These are phyloP conservation scores for Sciaenops ocellatus DNA, from an alignment of 2,797 vertebrate species.

Conservation along the genomic window DNA sequence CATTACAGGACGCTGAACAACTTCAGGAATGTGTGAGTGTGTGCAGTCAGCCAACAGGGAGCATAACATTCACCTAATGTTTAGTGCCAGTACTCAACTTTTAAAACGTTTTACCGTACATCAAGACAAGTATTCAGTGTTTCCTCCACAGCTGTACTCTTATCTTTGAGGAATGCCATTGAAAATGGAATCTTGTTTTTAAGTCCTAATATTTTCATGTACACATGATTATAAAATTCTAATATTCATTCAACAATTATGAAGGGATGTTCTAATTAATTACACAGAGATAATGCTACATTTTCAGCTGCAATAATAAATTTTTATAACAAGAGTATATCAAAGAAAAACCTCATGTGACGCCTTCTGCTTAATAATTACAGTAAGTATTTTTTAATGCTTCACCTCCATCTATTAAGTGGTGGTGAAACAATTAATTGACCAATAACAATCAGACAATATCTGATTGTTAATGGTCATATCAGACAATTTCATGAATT, in stretches of 20 bases:
- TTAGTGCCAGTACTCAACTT: neutral
- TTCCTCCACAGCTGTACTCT: no score
- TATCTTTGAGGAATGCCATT: no score
- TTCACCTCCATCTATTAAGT: no score
- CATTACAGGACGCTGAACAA: conserved; percentile 81
- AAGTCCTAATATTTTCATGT: neutral
- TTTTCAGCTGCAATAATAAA: neutral
- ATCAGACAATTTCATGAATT: no score
- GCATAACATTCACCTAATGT: neutral
- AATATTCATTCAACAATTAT: neutral
- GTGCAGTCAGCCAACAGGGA: neutral
- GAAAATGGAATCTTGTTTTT: neutral
- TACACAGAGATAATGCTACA: neutral
- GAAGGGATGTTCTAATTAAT: neutral
- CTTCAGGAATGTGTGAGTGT: conserved; percentile 85
- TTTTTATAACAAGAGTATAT: neutral
- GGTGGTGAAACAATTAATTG: no score
- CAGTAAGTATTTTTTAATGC: no score
- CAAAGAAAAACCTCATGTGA: neutral
- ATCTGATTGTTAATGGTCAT: no score
- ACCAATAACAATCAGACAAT: no score
- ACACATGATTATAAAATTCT: neutral
- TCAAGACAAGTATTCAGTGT: neutral
- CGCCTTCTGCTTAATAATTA: neutral
- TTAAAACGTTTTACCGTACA: neutral